These are phyloP conservation scores for Sebastes oblongus DNA, from an alignment of 2,797 vertebrate species.

Conservation along the genomic window DNA sequence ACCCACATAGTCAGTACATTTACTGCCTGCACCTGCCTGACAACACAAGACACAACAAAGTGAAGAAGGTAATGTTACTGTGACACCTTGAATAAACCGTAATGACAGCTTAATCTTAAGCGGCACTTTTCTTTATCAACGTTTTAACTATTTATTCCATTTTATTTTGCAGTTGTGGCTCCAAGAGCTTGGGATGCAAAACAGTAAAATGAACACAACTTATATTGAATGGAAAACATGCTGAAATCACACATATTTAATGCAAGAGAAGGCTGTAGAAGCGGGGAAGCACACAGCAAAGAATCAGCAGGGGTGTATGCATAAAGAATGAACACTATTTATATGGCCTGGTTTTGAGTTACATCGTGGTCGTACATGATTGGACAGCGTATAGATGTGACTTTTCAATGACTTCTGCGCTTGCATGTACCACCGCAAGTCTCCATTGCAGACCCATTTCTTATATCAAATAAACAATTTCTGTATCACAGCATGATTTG, in stretches of 20 bases:
- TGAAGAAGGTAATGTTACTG: not conserved
- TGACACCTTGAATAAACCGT: not conserved
- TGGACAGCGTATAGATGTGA: not conserved
- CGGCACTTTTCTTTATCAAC: not conserved
- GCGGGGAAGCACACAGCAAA: not conserved
- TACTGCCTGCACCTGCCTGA: not conserved
- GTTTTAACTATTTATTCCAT: not conserved
- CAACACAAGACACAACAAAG: slow-evolving; percentile 20
- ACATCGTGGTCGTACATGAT: not conserved
- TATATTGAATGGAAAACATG: not conserved
- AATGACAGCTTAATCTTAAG: not conserved
- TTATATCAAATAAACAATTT: not conserved
- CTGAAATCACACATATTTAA: not conserved
- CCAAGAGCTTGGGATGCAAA: not conserved
- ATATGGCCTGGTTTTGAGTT: not conserved
- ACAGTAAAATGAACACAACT: not conserved
- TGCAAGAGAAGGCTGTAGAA: not conserved
- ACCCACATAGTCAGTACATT: slow-evolving; percentile 28
- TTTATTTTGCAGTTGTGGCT: not conserved
- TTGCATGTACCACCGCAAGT: not conserved
- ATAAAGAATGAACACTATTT: not conserved
- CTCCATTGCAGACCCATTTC: not conserved
- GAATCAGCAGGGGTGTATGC: not conserved
- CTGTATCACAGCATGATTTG: not conserved
- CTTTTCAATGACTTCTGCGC: not conserved